Evolutionary conservation across 53 echinoderm and acorn worm genomes (phyloP), one percentile per base, ranked within the genome.

Genomic region (Pentamera pediparva): DNA sequence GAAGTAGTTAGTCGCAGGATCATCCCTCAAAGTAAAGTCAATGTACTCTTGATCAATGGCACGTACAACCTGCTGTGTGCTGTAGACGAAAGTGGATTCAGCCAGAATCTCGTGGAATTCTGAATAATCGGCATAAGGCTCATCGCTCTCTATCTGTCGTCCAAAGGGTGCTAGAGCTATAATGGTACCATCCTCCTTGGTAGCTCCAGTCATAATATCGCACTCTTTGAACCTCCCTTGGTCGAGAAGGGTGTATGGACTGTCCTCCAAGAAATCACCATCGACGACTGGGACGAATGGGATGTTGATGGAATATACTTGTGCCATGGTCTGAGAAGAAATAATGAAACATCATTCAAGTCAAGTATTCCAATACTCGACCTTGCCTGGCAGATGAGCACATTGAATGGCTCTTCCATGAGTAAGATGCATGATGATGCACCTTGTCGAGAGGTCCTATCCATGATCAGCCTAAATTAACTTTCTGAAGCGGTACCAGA

Each of bases 111-210:
- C 21, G 1, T 84, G 63, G 39, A 70, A 84, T 37, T 75, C 36
- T 5, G 57, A 35, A 35, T 31, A 34, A 30, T 45, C 31, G 19
- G 67, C 47, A 11, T 41, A 69, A 3, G 76, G 75, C 5, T 52
- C 36, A 12, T 64, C 26, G 11, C 15, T 45, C 19, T 32, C 69
- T 13, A 71, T 15, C 37, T 59, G 72, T 2, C 22, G 25, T 4
- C 13, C 56, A 30, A 77, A 86, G 6, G 82, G 82, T 12, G 34
- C 25, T 32, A 39, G 53, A 4, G 62, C 75, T 5, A 73, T n/a
- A n/a, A 74, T 25, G 28, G 88, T 79, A 21, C 88, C 87, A 32
- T 86, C 87, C 33, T 86, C 87, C 41, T 70, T 60, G 10, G 55
- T 82, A 18, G 82, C 28, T 0, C 87, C 87, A 21, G 57, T 39